Evolutionary conservation across 1,140 invertebrate genomes (phyloP), one percentile per base, ranked within the genome.

Genomic region (Pogonus chalceus): DNA sequence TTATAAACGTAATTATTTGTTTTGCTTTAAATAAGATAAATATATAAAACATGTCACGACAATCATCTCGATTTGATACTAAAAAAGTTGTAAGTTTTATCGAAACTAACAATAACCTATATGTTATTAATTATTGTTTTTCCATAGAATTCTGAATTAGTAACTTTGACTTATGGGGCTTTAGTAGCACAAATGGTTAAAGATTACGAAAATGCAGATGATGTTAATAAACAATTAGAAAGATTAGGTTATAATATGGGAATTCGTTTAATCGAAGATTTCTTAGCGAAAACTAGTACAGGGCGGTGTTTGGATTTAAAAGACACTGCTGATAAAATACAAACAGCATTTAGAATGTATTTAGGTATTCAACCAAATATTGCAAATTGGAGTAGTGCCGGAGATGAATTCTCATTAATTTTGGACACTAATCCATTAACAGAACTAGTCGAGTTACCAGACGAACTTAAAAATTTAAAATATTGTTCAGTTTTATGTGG

Each of bases 191-290:
- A 99, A 75, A 83, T 99, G 67, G 71, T 99, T 16, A 94, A 96
- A 72, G 97, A 99, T 74, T 92, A 92, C 66, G 96, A 99, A 70
- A 96, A 95, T 75, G 82, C 91, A 20, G 96, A 98, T 48, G 96
- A 99, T 76, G 90, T 95, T 0, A 95, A 94, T 66, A 93, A 94
- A 67, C 91, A 95, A 65, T 70, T 96, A 26, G 92, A 96, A 62
- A 73, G 90, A 66, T 90, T 96, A 71, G 95, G 95, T 20, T 99
- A 98, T 65, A 99, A 98, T 66, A 99, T 99, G 81, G 97, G 97
- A 23, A 85, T 98, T 46, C 76, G 96, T 35, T 73, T 99, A 9
- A 96, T 99, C 59, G 96, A 99, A 76, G 97, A 99, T 68, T 99
- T 96, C 65, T 74, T 99, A 16, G 93, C 96, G 0, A 80, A 94